Conservation (phyloP, 2,113 vertebrate genomes). For the Paramisgurnus dabryanus region DNA sequence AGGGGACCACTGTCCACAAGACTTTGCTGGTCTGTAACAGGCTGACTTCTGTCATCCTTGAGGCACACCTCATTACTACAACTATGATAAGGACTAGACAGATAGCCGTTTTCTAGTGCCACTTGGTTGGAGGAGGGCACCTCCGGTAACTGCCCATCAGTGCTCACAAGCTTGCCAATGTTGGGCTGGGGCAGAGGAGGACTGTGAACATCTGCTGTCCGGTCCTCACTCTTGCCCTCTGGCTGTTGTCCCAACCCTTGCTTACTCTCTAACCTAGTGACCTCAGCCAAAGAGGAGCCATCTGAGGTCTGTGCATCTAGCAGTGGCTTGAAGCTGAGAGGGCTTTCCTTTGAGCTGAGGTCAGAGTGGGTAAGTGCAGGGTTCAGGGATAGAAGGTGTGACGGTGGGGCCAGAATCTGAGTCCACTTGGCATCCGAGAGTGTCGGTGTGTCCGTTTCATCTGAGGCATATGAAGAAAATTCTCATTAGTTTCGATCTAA, state of each 20-base stretch:
- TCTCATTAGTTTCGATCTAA: background rate
- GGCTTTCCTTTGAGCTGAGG: slow-evolving; percentile 78
- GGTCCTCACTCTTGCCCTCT: slow-evolving; percentile 80
- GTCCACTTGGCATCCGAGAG: slow-evolving; percentile 92
- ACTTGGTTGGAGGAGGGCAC: slow-evolving; percentile 68
- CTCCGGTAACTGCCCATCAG: slow-evolving; percentile 60
- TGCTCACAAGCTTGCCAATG: slow-evolving; percentile 76
- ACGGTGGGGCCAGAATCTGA: slow-evolving; percentile 88
- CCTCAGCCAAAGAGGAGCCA: slow-evolving; percentile 63
- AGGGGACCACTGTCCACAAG: background rate
- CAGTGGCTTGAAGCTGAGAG: slow-evolving; percentile 81
- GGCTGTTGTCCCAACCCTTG: slow-evolving; percentile 67
- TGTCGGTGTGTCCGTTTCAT: slow-evolving; percentile 86
- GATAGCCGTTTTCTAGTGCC: slow-evolving; percentile 66
- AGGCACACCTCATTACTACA: slow-evolving; percentile 32
- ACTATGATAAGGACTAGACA: slow-evolving; percentile 52
- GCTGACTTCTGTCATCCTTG: slow-evolving; percentile 8
- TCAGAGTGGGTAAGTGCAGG: slow-evolving; percentile 76
- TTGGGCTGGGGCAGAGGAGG: slow-evolving; percentile 74
- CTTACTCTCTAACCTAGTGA: slow-evolving; percentile 73
- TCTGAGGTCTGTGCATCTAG: slow-evolving; percentile 68
- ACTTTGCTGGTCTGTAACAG: background rate
- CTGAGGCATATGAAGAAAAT: slow-evolving; percentile 64
- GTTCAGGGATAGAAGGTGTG: slow-evolving; percentile 81
- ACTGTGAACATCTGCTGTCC: slow-evolving; percentile 75